Evolutionary conservation across 1,140 invertebrate genomes (phyloP).

Genomic region (Hormaphis cornu): DNA sequence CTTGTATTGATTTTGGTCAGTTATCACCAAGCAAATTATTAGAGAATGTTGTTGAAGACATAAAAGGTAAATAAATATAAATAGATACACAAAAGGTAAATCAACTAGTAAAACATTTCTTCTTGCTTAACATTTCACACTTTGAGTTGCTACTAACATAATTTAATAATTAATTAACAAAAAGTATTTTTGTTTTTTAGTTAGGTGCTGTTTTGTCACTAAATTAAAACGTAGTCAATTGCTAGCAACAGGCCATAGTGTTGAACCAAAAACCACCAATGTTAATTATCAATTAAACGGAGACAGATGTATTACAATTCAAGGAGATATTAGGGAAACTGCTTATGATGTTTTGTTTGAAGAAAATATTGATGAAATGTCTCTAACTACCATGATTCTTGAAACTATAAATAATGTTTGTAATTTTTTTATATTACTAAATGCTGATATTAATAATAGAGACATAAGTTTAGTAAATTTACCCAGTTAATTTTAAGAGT

Average conservation of each 20-base stretch:
- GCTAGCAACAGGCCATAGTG: constrained; percentile 45
- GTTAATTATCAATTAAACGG: constrained; percentile 65
- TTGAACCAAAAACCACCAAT: constrained; percentile 45
- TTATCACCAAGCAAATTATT: neutral
- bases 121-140: too few species aligned
- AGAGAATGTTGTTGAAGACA: constrained; percentile 32
- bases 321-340: constrained; percentile 63
- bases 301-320: constrained; percentile 50
- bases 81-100: neutral
- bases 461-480: neutral
- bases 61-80: constrained; percentile 30
- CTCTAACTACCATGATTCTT: constrained; percentile 71
- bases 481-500: neutral
- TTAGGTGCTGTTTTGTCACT: constrained; percentile 71
- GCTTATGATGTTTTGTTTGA: constrained; percentile 77
- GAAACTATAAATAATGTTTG: constrained; percentile 66
- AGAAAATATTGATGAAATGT: constrained; percentile 71
- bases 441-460: neutral
- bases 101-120: neutral
- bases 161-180: neutral
- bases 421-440: too few species aligned
- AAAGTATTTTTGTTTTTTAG: constrained; percentile 32
- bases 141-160: neutral
- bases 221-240: constrained; percentile 57
- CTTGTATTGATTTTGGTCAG: neutral